These are phyloP conservation scores for Eutrigla gurnardus DNA, from an alignment of 2,797 vertebrate species.

Conservation along the genomic window DNA sequence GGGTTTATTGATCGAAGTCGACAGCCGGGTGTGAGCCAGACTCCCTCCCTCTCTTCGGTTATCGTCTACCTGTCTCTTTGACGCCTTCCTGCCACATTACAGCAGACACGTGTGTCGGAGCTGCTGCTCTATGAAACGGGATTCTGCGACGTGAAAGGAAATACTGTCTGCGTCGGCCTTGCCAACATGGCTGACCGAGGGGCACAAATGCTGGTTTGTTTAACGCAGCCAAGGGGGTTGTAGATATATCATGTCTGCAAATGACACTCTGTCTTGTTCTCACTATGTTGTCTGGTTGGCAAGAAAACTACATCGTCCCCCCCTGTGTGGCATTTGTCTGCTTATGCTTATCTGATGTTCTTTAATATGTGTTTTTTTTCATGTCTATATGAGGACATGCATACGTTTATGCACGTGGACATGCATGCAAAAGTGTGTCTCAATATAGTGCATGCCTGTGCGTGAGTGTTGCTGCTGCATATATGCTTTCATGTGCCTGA, in stretches of 20 bases:
- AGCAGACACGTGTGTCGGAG: not conserved
- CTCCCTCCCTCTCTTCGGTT: not conserved
- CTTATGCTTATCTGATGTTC: constrained; percentile 6
- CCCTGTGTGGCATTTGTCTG: constrained; percentile 4
- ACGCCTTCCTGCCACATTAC: not conserved
- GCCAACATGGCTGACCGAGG: constrained; percentile 24
- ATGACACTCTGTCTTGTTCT: constrained; percentile 65
- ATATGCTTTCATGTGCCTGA: constrained; percentile 22
- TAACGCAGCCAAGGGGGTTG: constrained; percentile 26
- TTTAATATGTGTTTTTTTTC: not conserved
- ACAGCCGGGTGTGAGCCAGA: not conserved
- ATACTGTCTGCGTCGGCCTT: constrained; percentile 16
- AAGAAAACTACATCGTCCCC: constrained; percentile 1
- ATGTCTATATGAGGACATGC: not conserved
- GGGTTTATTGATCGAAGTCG: constrained; percentile 4
- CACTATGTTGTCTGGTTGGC: constrained; percentile 66
- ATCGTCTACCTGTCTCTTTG: not conserved
- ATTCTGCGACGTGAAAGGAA: constrained; percentile 57
- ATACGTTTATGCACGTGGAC: not conserved
- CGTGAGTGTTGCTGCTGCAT: not conserved
- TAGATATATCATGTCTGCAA: constrained; percentile 61
- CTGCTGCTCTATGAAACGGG: constrained; percentile 36
- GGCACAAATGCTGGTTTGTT: constrained; percentile 3
- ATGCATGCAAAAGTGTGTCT: not conserved
- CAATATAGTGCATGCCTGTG: not conserved